Evolutionary conservation across 2,888 invertebrate species (phyloP).

Genomic region (Scaptomyza flava): DNA sequence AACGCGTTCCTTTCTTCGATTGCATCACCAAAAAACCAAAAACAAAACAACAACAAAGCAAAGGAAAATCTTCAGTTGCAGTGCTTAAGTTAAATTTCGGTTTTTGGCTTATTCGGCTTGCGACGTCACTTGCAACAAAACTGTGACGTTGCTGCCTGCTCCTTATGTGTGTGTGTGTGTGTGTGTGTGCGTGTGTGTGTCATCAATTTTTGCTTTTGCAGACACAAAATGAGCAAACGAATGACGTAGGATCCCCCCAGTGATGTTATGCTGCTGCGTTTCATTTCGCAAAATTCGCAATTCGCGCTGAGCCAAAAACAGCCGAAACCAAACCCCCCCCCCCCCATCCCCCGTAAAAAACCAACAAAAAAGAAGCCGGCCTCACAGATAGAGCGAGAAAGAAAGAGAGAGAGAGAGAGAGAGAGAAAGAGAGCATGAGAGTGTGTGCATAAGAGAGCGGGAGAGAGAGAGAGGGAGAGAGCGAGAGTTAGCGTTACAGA

Average conservation of each 20-base stretch:
- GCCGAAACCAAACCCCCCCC: slow-evolving; percentile 24
- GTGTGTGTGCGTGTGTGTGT: slow-evolving; percentile 30
- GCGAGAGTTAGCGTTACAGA: slow-evolving; percentile 1
- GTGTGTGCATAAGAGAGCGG: not conserved
- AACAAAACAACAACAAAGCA: slow-evolving; percentile 15
- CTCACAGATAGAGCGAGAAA: slow-evolving; percentile 10
- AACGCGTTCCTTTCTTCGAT: slow-evolving; percentile 40
- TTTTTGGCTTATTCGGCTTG: slow-evolving; percentile 12
- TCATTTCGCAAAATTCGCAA: slow-evolving; percentile 39
- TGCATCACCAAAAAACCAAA: slow-evolving; percentile 62
- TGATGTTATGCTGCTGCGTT: slow-evolving; percentile 45
- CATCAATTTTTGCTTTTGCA: slow-evolving; percentile 51
- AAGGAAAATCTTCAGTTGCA: slow-evolving; percentile 21
- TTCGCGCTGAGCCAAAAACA: slow-evolving; percentile 60
- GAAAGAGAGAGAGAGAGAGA: slow-evolving; percentile 2
- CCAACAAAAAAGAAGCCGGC: slow-evolving; percentile 43
- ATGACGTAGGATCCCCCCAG: slow-evolving; percentile 54
- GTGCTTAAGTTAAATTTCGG: slow-evolving; percentile 24
- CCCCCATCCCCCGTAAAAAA: not conserved
- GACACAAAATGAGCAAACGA: slow-evolving; percentile 58
- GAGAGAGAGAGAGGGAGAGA: slow-evolving; percentile 20
- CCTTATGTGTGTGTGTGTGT: slow-evolving; percentile 18
- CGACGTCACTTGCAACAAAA: slow-evolving; percentile 49
- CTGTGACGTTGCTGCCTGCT: slow-evolving; percentile 47
- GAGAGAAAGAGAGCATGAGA: slow-evolving; percentile 15